phyloP scores from a whole-genome alignment of 2,797 vertebrate species.

The Zalophus californianus region DNA sequence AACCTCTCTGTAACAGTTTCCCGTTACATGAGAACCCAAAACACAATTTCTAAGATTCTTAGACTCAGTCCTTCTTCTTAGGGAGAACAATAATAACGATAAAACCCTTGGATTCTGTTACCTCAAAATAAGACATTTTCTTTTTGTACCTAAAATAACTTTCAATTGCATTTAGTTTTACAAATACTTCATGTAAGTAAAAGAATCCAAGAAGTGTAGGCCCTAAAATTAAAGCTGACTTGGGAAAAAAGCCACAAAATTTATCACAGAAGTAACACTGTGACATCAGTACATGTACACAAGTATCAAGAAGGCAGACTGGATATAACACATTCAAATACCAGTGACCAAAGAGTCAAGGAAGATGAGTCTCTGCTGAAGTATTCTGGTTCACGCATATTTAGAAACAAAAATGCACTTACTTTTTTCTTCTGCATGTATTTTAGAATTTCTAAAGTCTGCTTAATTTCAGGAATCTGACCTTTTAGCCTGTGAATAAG shows the following conservation, averaged over 20 bases:
- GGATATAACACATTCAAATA: background rate
- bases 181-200: slow-evolving; percentile 17
- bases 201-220: background rate
- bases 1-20: background rate
- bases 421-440: slow-evolving; percentile 99
- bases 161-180: slow-evolving; percentile 52
- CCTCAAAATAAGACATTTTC: slow-evolving; percentile 48
- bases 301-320: background rate
- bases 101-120: background rate
- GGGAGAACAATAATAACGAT: background rate
- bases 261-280: background rate
- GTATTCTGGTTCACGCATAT: background rate
- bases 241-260: background rate
- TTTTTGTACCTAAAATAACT: slow-evolving; percentile 24
- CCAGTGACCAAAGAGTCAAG: slow-evolving; percentile 21
- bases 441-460: slow-evolving; percentile 98
- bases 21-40: slow-evolving; percentile 38
- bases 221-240: background rate
- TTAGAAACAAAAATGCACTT: slow-evolving; percentile 80
- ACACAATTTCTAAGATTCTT: slow-evolving; percentile 9
- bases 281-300: background rate
- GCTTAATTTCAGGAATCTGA: slow-evolving; percentile 99
- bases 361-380: background rate
- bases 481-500: slow-evolving; percentile 94
- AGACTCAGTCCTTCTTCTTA: background rate